Conservation (phyloP, 2,113 vertebrate genomes). For the Brachyhypopomus occidentalis region DNA sequence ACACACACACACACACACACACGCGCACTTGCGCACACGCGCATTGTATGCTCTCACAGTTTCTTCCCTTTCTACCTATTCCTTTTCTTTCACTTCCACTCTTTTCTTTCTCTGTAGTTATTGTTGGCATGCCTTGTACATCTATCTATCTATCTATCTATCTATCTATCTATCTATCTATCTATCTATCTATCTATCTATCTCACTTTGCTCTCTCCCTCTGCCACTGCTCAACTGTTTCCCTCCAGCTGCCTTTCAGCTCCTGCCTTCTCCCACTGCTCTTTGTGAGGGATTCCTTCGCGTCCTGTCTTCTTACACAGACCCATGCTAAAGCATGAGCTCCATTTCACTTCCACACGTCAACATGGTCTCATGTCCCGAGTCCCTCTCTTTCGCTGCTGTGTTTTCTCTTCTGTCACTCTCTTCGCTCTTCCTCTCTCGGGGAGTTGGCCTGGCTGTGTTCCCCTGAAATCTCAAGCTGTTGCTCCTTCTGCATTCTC, state of each 20-base stretch:
- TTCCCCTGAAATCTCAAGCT: constrained; percentile 44
- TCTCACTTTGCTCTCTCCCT: neutral
- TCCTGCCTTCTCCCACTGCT: neutral
- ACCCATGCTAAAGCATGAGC: constrained; percentile 4
- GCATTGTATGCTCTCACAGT: neutral
- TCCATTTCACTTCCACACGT: neutral
- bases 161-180: neutral
- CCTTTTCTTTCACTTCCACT: neutral
- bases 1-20: neutral
- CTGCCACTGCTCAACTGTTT: neutral
- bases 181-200: neutral
- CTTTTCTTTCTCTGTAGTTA: neutral
- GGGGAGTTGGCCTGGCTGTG: constrained; percentile 20
- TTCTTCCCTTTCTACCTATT: neutral
- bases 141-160: neutral
- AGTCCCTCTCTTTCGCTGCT: neutral
- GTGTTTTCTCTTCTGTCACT: neutral
- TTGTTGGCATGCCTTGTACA: neutral
- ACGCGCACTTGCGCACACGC: too few relatives aligned
- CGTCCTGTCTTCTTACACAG: neutral
- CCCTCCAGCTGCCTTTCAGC: neutral
- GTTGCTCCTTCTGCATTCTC: constrained; percentile 54
- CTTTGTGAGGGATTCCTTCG: neutral
- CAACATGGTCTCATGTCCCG: neutral
- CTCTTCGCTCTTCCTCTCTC: constrained; percentile 1